Evolutionary conservation across 2,888 invertebrate species (phyloP), one percentile per base, ranked within the genome.

Genomic region (Ryuthela nishihirai): DNA sequence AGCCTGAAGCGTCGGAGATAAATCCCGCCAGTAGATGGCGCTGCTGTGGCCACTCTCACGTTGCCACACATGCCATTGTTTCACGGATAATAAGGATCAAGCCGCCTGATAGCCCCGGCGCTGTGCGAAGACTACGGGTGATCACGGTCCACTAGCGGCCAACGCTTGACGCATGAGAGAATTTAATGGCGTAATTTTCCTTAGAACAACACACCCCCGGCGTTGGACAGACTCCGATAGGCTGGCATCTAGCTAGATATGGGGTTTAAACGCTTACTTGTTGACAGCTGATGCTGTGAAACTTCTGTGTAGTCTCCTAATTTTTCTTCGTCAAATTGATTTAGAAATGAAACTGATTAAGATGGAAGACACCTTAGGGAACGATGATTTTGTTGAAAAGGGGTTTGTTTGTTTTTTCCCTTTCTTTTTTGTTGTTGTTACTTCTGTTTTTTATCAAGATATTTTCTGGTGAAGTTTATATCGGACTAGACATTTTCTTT

Each of bases 241-340:
- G 17, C 45, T 50, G 49, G 45, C 56, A 50, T 49, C 50, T 56
- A 50, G 49, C 49, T 56, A 56, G 50, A 56, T 49, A 40, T 44
- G 45, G 56, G 56, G 50, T 50, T 56, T 56, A 56, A 56, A 56
- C 49, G 56, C 56, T 56, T 56, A 50, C 49, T 56, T 56, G 56
- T 56, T 56, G 56, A 56, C 56, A 56, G 56, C 49, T 50, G 49
- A 49, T 56, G 38, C 43, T 47, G n/a, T n/a, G n/a, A n/a, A n/a
- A n/a, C n/a, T n/a, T n/a, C n/a, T n/a, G n/a, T n/a, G n/a, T n/a
- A n/a, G n/a, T n/a, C n/a, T n/a, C n/a, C n/a, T n/a, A n/a, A n/a
- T n/a, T n/a, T n/a, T n/a, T n/a, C n/a, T n/a, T n/a, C n/a, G n/a
- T n/a, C n/a, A n/a, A n/a, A n/a, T n/a, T n/a, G n/a, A n/a, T n/a